Evolutionary conservation across 2,797 vertebrate species (phyloP).

Genomic region (Australoheros facetus): DNA sequence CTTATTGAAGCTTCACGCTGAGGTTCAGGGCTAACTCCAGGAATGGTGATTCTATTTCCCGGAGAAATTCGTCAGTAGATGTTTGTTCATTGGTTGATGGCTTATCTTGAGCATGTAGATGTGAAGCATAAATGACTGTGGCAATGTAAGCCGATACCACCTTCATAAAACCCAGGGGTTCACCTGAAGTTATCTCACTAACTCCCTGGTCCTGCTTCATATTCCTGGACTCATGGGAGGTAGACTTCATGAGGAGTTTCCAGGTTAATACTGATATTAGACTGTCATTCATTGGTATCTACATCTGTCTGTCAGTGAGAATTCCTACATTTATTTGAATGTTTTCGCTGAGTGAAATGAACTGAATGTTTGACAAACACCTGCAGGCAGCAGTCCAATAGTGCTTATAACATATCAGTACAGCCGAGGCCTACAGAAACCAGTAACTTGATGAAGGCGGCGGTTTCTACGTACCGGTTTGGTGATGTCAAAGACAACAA

Average conservation of each 20-base stretch:
- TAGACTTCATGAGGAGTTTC: not conserved
- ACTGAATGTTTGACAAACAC: not conserved
- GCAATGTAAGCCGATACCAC: not conserved
- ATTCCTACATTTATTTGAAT: not conserved
- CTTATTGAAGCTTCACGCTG: not conserved
- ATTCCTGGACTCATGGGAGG: not conserved
- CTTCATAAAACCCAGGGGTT: not conserved
- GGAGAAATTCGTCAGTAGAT: not conserved
- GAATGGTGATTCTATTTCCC: not conserved
- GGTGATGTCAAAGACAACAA: slow-evolving; percentile 88
- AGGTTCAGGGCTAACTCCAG: not conserved
- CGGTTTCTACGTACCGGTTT: slow-evolving; percentile 77
- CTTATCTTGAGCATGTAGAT: not conserved
- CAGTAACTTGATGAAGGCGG: not conserved
- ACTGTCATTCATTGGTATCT: not conserved
- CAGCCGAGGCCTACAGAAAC: not conserved
- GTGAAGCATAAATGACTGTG: not conserved
- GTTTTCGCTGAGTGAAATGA: not conserved
- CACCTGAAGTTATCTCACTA: not conserved
- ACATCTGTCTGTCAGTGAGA: not conserved
- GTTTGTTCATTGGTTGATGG: not conserved
- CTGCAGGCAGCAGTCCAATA: not conserved
- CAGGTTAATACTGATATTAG: not conserved
- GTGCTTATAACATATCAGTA: not conserved
- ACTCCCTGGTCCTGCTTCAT: not conserved